Evolutionary conservation across 2,797 vertebrate species (phyloP), one percentile per base, ranked within the genome.

Genomic region (Poeciliopsis infans): DNA sequence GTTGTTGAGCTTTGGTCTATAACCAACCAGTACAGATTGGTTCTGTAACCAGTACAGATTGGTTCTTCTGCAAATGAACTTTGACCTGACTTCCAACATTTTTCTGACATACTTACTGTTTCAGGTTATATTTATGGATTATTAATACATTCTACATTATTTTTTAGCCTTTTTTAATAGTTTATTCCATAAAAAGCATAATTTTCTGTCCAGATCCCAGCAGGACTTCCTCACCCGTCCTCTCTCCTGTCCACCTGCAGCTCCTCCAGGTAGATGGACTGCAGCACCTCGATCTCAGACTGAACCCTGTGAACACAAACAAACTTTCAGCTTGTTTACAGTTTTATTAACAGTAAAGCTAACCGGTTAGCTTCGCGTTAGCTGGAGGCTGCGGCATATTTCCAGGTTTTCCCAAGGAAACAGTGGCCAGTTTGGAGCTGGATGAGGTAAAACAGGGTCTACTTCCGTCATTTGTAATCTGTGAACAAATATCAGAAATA

Each of bases 201-300:
- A 39, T 18, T 66, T 66, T 39, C 61, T 68, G 20, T 20, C 23
- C 7, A 33, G 51, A 41, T 43, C 28, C 31, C 28, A 75, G 28
- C 57, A 47, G 43, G 4, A 25, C 3, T 49, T 20, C 12, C 90
- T 96, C 92, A 97, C 97, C 97, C 96, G 80, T 94, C 91, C 20
- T 92, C 86, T 74, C 87, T 95, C 88, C 91, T 93, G 80, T 77
- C 83, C 84, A 97, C 96, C 70, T 90, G 93, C 90, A 99, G 95
- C 75, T 98, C 97, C 46, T 98, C 97, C 94, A 98, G 93, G 82
- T 99, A 99, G 91, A 99, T 99, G 61, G 98, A 98, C 92, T 98
- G 96, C 86, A 99, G 95, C 76, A 98, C 98, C 93, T 99, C 97
- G 73, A 98, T 96, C 85, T 99, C 98, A 86, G 95, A 96, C 86